phyloP scores from a whole-genome alignment of 2,888 invertebrate genomes.

The Tineola bisselliella region DNA sequence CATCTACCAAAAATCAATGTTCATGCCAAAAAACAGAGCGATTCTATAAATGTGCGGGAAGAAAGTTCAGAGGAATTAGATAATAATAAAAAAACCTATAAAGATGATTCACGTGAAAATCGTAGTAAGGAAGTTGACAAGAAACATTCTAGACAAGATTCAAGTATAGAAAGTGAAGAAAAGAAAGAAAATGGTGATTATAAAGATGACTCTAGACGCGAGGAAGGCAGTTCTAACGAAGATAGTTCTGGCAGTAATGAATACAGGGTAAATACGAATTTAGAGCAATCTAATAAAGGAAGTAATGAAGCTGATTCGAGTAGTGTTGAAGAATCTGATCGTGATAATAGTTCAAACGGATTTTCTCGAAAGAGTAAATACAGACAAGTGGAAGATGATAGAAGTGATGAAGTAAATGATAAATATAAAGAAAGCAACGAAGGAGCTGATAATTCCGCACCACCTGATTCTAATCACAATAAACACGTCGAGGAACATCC shows the following conservation, averaged over 20 bases:
- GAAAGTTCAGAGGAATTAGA: background rate
- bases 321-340: background rate
- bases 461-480: background rate
- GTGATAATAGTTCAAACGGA: background rate
- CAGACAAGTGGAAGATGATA: conserved; percentile 3
- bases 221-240: background rate
- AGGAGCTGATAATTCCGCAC: too few relatives aligned
- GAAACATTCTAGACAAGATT: background rate
- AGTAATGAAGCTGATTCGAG: conserved; percentile 14
- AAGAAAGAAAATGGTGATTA: background rate
- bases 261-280: background rate
- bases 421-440: background rate
- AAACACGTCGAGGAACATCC: background rate
- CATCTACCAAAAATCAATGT: background rate
- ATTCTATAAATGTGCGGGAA: background rate
- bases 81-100: background rate
- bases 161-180: background rate
- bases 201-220: conserved; percentile 4
- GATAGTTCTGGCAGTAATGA: conserved; percentile 21
- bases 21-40: background rate
- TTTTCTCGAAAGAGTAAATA: conserved; percentile 13
- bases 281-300: background rate
- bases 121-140: background rate
- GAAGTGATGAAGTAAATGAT: background rate
- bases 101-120: background rate